Evolutionary conservation across 2,888 invertebrate genomes (phyloP), one percentile per base, ranked within the genome.

Genomic region (Chymomyza fuscimana): DNA sequence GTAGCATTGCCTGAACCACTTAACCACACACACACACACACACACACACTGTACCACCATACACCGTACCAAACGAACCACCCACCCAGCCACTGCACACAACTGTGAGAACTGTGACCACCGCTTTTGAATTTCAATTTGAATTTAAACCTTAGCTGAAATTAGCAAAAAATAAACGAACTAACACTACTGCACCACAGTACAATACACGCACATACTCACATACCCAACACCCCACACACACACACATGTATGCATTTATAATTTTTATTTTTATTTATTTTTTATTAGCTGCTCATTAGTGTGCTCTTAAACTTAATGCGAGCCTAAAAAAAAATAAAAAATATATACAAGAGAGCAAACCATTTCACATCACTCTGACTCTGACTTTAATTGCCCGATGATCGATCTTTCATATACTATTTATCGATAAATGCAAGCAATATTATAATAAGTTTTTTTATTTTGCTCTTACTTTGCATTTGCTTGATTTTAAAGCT

Each of bases 81-180:
- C 66, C 59, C 69, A 68, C 72, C 67, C 70, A 68, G 64, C 67
- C 74, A 68, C 56, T 77, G 67, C 71, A 80, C 78, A 63, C 60
- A 78, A 73, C 40, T 60, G 36, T 22, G 59, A 67, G 25, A 78
- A 74, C 71, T 78, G 79, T 86, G 74, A 81, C 84, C 82, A 81
- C 84, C 84, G 82, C 81, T 78, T 72, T 74, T 75, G 40, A 78
- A 75, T 67, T 78, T 73, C 63, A 77, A 71, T 62, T 76, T 12
- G 10, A 51, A 63, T 29, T 69, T 65, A 58, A 51, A 70, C 67
- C 70, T 77, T 46, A 12, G 46, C 65, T 32, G 32, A 32, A 32
- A 32, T 7, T 32, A 32, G 32, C 32, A 32, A 32, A 32, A 32
- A 32, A 32, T 7, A 32, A 1, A 54, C 54, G 15, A 16, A 58